phyloP scores from a whole-genome alignment of 2,888 invertebrate species.

The Heliconius sara region DNA sequence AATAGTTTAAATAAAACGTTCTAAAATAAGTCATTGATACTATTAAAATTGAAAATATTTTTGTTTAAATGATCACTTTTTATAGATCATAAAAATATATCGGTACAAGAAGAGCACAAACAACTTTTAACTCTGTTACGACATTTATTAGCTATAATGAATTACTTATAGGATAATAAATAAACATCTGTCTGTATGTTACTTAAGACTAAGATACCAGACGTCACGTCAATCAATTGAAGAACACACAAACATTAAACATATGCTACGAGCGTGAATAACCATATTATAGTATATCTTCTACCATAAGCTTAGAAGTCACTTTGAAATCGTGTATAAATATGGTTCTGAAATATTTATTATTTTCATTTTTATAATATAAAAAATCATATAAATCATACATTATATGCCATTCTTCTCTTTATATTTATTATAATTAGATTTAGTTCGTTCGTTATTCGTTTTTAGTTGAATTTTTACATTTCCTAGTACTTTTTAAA shows the following conservation, averaged over 20 bases:
- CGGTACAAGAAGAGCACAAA: constrained; percentile 39
- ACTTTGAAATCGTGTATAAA: background rate
- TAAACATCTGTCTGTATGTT: constrained; percentile 54
- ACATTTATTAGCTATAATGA: constrained; percentile 53
- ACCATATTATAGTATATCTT: constrained; percentile 61
- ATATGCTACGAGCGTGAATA: constrained; percentile 75
- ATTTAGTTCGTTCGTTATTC: too few species aligned
- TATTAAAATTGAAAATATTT: constrained; percentile 26
- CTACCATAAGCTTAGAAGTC: constrained; percentile 53
- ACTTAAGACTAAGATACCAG: constrained; percentile 62
- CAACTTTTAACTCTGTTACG: constrained; percentile 45
- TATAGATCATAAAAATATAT: constrained; percentile 43
- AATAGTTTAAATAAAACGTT: background rate
- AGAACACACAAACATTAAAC: constrained; percentile 75
- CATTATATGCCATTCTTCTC: too few species aligned
- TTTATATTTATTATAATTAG: too few species aligned
- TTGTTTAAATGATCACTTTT: constrained; percentile 41
- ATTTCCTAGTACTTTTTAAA: too few species aligned
- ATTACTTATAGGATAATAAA: constrained; percentile 54
- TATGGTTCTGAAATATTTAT: background rate
- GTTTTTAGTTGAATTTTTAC: too few species aligned
- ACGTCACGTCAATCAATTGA: constrained; percentile 79
- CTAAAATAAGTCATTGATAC: constrained; percentile 32
- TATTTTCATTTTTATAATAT: background rate
- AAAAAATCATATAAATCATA: background rate